Conservation (phyloP, 2,797 vertebrate genomes). For the Anabas testudineus region DNA sequence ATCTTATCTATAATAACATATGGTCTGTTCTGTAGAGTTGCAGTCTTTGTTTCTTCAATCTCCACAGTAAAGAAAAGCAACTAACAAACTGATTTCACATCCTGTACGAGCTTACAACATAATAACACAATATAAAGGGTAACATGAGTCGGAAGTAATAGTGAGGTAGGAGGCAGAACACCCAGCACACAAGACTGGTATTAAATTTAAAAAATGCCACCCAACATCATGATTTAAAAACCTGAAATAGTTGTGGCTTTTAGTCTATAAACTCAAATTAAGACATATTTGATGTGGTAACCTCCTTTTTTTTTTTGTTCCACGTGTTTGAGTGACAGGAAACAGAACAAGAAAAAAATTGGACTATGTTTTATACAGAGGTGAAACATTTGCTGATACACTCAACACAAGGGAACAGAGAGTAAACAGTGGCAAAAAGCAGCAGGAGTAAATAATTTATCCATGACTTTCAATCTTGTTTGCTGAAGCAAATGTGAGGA, state of each 20-base stretch:
- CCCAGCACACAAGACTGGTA: slow-evolving; percentile 24
- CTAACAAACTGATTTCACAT: not conserved
- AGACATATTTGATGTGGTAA: slow-evolving; percentile 17
- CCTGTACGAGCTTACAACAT: slow-evolving; percentile 2
- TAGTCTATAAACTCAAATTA: not conserved
- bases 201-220: slow-evolving; percentile 11
- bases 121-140: slow-evolving; percentile 1
- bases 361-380: slow-evolving; percentile 34
- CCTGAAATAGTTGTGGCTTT: slow-evolving; percentile 19
- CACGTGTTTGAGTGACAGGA: slow-evolving; percentile 51
- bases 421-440: slow-evolving; percentile 42
- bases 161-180: not conserved
- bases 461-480: slow-evolving; percentile 44
- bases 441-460: slow-evolving; percentile 66
- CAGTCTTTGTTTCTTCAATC: not conserved
- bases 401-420: slow-evolving; percentile 9
- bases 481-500: slow-evolving; percentile 55
- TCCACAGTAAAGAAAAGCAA: not conserved
- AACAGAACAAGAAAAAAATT: slow-evolving; percentile 53
- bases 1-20: slow-evolving; percentile 16
- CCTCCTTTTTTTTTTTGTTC: slow-evolving; percentile 34
- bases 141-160: not conserved
- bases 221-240: slow-evolving; percentile 30
- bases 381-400: slow-evolving; percentile 45
- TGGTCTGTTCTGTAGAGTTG: slow-evolving; percentile 45